Conservation (phyloP, 2,797 vertebrate genomes). For the Alauda arvensis region DNA sequence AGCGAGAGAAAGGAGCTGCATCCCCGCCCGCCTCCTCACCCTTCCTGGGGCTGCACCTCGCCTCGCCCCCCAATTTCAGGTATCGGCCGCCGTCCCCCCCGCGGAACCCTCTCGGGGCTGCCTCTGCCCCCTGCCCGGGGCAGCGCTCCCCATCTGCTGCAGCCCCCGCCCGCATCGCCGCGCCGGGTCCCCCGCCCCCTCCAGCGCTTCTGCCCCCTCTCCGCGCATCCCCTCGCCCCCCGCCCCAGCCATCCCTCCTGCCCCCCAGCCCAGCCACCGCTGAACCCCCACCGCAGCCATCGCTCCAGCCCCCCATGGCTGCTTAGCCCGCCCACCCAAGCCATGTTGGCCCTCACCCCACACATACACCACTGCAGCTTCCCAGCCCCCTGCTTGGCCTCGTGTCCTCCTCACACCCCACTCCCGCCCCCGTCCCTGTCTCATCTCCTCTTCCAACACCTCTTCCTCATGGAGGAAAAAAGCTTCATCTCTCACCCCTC, state of each 20-base stretch:
- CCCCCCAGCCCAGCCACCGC: background rate
- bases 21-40: conserved; percentile 77
- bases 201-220: background rate
- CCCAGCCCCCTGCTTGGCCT: background rate
- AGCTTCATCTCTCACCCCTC: background rate
- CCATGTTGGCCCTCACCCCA: background rate
- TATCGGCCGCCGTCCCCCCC: conserved; percentile 27
- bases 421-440: background rate
- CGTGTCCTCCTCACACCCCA: background rate
- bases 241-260: background rate
- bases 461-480: background rate
- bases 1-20: conserved; percentile 79
- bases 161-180: background rate
- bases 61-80: conserved; percentile 79
- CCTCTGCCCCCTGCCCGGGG: background rate
- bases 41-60: conserved; percentile 75
- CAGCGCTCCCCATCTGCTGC: background rate
- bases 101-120: background rate
- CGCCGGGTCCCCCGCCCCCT: background rate
- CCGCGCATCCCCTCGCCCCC: background rate
- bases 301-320: background rate
- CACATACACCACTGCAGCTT: background rate
- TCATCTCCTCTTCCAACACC: background rate
- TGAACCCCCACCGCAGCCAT: background rate
- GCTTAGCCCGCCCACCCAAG: background rate